Evolutionary conservation across 2,113 vertebrate genomes (phyloP), one percentile per base, ranked within the genome.

Genomic region (Eptesicus fuscus): DNA sequence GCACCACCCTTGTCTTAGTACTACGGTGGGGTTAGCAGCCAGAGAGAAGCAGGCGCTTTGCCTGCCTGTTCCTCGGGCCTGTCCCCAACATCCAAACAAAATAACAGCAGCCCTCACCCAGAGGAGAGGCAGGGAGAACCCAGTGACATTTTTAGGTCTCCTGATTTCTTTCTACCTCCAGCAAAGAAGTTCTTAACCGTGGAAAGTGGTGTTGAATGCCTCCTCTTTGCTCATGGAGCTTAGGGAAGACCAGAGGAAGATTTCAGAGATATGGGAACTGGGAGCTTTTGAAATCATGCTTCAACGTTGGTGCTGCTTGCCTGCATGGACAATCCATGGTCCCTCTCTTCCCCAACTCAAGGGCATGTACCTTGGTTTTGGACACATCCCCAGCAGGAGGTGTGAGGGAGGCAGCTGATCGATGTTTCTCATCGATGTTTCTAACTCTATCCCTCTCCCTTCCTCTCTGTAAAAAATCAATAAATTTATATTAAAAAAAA

Each of bases 241-340:
- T 78, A 44, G 67, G 56, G n/a, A 92, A 86, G 35, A 35, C 49
- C 28, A 28, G 20, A 95, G 28, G 76, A 49, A 86, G 44, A 67
- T 13, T 65, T 9, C 65, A 92, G 53, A 88, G 30, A 44, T 4
- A n/a, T 17, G 25, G 37, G 71, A 93, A 51, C 18, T 35, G 59
- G 61, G 44, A 77, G 14, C 37, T 51, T 78, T 30, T 44, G 35
- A 67, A 90, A 22, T 51, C 49, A 49, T 16, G 23, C 14, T 40
- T 82, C 25, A 8, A 7, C 9, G 23, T 1, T 8, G 20, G 37
- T 59, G 12, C 61, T 71, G 51, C 71, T 63, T 17, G 37, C 9
- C 47, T 2, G 10, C 10, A 17, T 0, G 0, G 25, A 32, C 32
- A 47, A 40, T 17, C 7, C 28, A 3, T 20, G 18, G 22, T n/a